Evolutionary conservation across 2,888 invertebrate species (phyloP), one percentile per base, ranked within the genome.

Genomic region (Octodonta nipae): DNA sequence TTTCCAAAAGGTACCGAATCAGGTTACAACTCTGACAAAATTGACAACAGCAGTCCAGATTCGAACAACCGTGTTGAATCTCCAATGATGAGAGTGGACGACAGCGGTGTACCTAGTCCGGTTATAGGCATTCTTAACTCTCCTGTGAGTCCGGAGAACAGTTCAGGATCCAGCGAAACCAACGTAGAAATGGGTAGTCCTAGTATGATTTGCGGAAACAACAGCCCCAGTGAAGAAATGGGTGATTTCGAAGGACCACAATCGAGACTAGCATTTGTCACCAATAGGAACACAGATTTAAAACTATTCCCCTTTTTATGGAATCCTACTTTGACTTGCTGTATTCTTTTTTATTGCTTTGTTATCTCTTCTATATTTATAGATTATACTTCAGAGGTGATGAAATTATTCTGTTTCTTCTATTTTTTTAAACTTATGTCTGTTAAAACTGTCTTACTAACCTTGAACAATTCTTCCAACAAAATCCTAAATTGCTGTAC

Each of bases 11-110:
- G 57, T 46, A 67, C 70, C 51, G 79, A 79, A 50, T 77, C 77
- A 0, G 77, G 76, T 1, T 78, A 78, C 50, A 76, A 76, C 57
- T 78, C 71, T 0, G 62, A 61, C 36, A 70, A 70, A 41, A 66
- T 70, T 5, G 58, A 55, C 27, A 55, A 57, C 33, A 52, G 55
- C 37, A 60, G 59, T 1, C 54, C 56, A 37, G 52, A 54, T 4
- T 57, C 56, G 33, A 55, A 54, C 38, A 37, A 46, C 29, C 45
- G 47, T 12, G 47, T 46, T 5, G 41, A 37, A 31, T 55, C 55
- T 1, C 55, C 58, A 0, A 52, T 51, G 15, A 53, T 52, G 45
- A 26, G 37, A 3, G 46, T 56, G 3, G 55, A 56, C 30, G 60
- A 59, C 32, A 56, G 56, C 30, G 58, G 56, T 7, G 53, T 57